Evolutionary conservation across 2,113 vertebrate genomes (phyloP).

Genomic region (Meriones unguiculatus): DNA sequence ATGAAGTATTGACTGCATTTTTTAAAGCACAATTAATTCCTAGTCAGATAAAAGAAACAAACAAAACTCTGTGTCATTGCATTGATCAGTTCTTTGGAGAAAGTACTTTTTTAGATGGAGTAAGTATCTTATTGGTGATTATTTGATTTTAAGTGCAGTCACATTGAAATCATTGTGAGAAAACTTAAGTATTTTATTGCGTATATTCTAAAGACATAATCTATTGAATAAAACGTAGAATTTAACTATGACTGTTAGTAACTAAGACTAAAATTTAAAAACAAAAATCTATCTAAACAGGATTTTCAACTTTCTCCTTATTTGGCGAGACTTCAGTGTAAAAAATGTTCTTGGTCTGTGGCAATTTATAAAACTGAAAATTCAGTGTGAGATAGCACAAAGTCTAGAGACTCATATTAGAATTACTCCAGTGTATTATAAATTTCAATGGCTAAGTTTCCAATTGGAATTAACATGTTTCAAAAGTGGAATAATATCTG

Average conservation of each 20-base stretch:
- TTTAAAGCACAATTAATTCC: neutral
- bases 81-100: neutral
- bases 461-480: neutral
- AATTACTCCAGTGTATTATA: neutral
- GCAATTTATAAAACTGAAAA: neutral
- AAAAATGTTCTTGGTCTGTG: neutral
- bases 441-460: neutral
- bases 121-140: neutral
- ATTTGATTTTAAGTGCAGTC: neutral
- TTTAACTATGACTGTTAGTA: neutral
- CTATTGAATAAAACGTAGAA: neutral
- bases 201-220: neutral
- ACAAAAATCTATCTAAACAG: neutral
- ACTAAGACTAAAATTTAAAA: neutral
- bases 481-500: neutral
- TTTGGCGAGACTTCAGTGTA: neutral
- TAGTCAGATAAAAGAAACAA: neutral
- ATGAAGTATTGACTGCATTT: neutral
- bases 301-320: neutral
- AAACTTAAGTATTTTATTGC: neutral
- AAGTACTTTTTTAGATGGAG: neutral
- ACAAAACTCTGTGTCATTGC: neutral
- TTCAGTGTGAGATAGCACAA: neutral
- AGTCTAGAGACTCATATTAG: neutral
- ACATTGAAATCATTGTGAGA: neutral